Evolutionary conservation across 2,888 invertebrate genomes (phyloP).

Genomic region (Hartigia nigra): DNA sequence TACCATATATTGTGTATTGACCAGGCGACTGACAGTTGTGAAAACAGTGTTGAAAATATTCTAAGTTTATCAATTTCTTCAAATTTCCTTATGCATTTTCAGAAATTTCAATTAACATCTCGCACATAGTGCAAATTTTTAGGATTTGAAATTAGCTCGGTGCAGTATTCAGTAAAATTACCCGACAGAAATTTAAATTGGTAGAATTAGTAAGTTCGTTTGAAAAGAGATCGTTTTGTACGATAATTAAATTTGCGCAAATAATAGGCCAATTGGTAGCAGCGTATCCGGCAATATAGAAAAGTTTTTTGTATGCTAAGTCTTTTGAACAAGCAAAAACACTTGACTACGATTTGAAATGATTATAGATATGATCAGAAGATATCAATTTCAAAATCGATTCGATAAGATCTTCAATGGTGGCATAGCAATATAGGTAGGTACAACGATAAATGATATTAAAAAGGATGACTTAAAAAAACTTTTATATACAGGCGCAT

Average conservation of each 20-base stretch:
- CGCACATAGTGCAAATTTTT: constrained; percentile 70
- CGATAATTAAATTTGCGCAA: too few species aligned
- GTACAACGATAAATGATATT: too few species aligned
- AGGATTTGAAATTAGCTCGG: constrained; percentile 16
- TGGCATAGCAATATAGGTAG: background rate
- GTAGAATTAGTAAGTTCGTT: constrained; percentile 13
- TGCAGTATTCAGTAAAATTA: constrained; percentile 7
- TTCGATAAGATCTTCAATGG: constrained; percentile 14
- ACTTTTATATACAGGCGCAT: too few species aligned
- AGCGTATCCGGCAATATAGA: too few species aligned
- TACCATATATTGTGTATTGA: too few species aligned
- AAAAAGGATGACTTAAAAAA: too few species aligned
- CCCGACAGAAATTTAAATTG: constrained; percentile 19
- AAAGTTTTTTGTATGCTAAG: constrained; percentile 21
- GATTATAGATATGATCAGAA: constrained; percentile 9
- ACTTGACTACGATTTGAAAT: constrained; percentile 7
- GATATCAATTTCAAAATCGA: constrained; percentile 12
- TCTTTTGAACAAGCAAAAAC: constrained; percentile 19
- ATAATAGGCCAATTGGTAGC: too few species aligned
- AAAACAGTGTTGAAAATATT: too few species aligned
- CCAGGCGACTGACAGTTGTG: too few species aligned
- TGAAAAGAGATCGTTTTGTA: too few species aligned
- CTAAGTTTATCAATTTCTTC: background rate
- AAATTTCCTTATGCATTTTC: constrained; percentile 20
- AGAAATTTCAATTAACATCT: constrained; percentile 60